Conservation (phyloP, 2,113 vertebrate species). For the Lepisosteus osseus region DNA sequence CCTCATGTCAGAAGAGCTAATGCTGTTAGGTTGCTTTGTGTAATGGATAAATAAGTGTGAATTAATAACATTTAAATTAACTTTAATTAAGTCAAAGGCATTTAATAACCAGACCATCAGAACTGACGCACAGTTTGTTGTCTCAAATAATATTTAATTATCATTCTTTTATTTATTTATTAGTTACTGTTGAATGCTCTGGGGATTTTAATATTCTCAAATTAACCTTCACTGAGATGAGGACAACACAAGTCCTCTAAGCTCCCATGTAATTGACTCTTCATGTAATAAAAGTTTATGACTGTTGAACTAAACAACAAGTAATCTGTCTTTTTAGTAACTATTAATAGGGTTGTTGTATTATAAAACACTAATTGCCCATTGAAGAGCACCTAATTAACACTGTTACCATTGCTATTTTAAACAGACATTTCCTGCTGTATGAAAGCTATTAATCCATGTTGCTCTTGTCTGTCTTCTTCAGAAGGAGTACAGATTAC, state of each 20-base stretch:
- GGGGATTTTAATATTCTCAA: constrained; percentile 55
- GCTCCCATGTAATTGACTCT: constrained; percentile 68
- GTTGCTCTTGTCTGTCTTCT: constrained; percentile 7
- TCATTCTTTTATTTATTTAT: constrained; percentile 55
- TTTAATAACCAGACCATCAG: too few relatives aligned
- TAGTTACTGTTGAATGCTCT: constrained; percentile 49
- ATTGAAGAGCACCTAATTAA: constrained; percentile 62
- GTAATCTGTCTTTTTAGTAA: constrained; percentile 51
- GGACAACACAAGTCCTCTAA: constrained; percentile 47
- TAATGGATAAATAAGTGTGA: too few relatives aligned
- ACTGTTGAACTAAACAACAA: constrained; percentile 68
- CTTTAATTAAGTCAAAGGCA: too few relatives aligned
- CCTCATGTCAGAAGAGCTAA: too few relatives aligned
- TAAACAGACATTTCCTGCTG: constrained; percentile 38
- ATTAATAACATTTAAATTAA: too few relatives aligned
- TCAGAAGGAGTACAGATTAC: constrained; percentile 9
- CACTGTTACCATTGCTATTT: constrained; percentile 59
- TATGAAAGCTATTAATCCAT: constrained; percentile 53
- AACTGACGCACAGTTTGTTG: constrained; percentile 15
- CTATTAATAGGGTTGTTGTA: constrained; percentile 52
- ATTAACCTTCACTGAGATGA: constrained; percentile 55
- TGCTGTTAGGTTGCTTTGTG: too few relatives aligned
- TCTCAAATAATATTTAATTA: constrained; percentile 54
- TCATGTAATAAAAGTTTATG: constrained; percentile 67
- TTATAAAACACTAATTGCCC: constrained; percentile 61